These are phyloP conservation scores for Abscondita cerata DNA, from an alignment of 2,888 invertebrate species.

Conservation along the genomic window DNA sequence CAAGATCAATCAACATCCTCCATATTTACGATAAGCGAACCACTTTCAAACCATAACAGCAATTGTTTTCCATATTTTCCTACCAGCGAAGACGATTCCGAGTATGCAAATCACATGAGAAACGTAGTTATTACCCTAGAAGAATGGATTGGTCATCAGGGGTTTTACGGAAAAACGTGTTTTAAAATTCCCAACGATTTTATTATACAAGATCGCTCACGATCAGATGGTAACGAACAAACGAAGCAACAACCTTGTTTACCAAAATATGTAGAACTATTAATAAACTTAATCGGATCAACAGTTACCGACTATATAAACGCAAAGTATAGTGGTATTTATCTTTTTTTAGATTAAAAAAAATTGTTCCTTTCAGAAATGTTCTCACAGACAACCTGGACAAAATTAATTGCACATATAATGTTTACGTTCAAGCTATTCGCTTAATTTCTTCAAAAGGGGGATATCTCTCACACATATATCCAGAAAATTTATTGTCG, in stretches of 20 bases:
- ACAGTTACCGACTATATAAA: constrained; percentile 38
- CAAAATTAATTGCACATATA: constrained; percentile 46
- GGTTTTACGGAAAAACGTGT: constrained; percentile 44
- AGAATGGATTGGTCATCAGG: constrained; percentile 56
- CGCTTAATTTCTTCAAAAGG: constrained; percentile 52
- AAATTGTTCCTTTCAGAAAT: constrained; percentile 8
- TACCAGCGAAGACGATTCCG: constrained; percentile 22
- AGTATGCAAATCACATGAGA: constrained; percentile 45
- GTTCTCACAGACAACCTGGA: constrained; percentile 25
- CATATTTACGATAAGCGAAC: background rate
- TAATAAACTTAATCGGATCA: constrained; percentile 47
- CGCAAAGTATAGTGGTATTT: constrained; percentile 13
- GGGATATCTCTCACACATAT: constrained; percentile 55
- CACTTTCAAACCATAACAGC: constrained; percentile 3
- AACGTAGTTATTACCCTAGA: constrained; percentile 49
- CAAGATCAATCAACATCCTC: background rate
- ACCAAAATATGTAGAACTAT: constrained; percentile 49
- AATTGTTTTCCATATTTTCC: constrained; percentile 48
- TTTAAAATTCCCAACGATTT: constrained; percentile 50
- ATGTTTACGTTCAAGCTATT: constrained; percentile 52
- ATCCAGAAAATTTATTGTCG: constrained; percentile 54
- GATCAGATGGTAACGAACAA: constrained; percentile 16
- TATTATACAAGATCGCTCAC: constrained; percentile 21
- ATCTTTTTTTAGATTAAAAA: background rate
- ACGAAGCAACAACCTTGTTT: constrained; percentile 28